Evolutionary conservation across 2,113 vertebrate genomes (phyloP).

Genomic region (Melanostigma gelatinosum): DNA sequence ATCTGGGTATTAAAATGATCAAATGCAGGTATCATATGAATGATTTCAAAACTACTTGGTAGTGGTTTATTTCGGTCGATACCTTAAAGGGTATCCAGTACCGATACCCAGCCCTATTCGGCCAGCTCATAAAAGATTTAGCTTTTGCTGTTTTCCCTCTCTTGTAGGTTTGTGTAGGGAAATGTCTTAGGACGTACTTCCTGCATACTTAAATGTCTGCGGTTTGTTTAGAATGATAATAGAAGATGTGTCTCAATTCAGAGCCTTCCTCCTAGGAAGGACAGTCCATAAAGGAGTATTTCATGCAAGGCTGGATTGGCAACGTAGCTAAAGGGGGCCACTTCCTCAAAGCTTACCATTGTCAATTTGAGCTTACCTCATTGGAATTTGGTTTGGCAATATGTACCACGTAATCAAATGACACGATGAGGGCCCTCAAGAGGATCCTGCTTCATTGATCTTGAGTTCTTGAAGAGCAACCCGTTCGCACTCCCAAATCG

Average conservation of each 20-base stretch:
- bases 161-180: neutral
- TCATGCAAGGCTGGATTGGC: neutral
- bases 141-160: neutral
- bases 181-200: slow-evolving; percentile 3
- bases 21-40: neutral
- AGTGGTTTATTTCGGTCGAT: neutral
- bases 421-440: neutral
- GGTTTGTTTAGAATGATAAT: neutral
- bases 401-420: slow-evolving; percentile 9
- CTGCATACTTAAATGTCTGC: neutral
- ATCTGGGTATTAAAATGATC: neutral
- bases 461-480: neutral
- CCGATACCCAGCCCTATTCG: neutral
- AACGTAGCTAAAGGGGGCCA: neutral
- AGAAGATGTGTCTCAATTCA: slow-evolving; percentile 10
- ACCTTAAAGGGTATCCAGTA: neutral
- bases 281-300: neutral
- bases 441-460: neutral
- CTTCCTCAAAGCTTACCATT: neutral
- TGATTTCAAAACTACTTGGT: neutral
- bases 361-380: neutral
- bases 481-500: neutral
- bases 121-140: neutral
- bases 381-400: neutral
- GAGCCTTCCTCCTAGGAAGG: neutral